These are phyloP conservation scores for Oscarella lobularis DNA, from an alignment of 37 sponge, comb jelly and placozoan genomes.

Conservation along the genomic window DNA sequence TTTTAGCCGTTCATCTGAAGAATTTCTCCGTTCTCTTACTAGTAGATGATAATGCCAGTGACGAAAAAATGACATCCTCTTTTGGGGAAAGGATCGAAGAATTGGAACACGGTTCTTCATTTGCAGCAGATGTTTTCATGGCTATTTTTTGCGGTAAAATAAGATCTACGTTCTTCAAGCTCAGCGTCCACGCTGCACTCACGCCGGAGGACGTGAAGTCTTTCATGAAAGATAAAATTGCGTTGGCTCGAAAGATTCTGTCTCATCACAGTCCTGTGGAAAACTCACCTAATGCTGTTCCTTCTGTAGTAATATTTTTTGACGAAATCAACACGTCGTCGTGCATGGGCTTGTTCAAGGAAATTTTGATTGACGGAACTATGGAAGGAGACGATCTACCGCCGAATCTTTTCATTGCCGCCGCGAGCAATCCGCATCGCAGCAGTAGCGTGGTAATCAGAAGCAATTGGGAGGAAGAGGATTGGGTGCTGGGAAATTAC, in stretches of 20 bases:
- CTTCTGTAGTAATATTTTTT: constrained; percentile 15
- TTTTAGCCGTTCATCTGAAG: too few relatives aligned
- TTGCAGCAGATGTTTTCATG: constrained; percentile 28
- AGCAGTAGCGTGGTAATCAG: constrained; percentile 52
- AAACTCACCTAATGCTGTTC: not conserved
- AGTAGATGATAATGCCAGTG: not conserved
- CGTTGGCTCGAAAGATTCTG: constrained; percentile 7
- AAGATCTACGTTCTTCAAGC: constrained; percentile 42
- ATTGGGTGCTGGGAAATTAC: constrained; percentile 63
- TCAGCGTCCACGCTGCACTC: constrained; percentile 66
- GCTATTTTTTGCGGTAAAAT: constrained; percentile 25
- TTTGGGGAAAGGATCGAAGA: too few relatives aligned
- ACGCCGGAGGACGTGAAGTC: constrained; percentile 41
- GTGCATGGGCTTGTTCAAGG: constrained; percentile 78
- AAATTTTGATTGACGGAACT: constrained; percentile 60
- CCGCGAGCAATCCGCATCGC: constrained; percentile 79
- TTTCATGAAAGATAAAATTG: constrained; percentile 25
- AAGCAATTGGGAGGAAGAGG: constrained; percentile 8
- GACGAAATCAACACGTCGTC: constrained; percentile 89
- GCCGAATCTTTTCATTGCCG: constrained; percentile 53
- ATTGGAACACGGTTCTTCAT: not conserved
- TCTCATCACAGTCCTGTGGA: too few relatives aligned
- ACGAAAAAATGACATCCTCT: too few relatives aligned
- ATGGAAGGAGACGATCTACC: constrained; percentile 67
- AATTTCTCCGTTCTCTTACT: not conserved